Evolutionary conservation across 2,888 invertebrate species (phyloP), one percentile per base, ranked within the genome.

Genomic region (Beris morrisii): DNA sequence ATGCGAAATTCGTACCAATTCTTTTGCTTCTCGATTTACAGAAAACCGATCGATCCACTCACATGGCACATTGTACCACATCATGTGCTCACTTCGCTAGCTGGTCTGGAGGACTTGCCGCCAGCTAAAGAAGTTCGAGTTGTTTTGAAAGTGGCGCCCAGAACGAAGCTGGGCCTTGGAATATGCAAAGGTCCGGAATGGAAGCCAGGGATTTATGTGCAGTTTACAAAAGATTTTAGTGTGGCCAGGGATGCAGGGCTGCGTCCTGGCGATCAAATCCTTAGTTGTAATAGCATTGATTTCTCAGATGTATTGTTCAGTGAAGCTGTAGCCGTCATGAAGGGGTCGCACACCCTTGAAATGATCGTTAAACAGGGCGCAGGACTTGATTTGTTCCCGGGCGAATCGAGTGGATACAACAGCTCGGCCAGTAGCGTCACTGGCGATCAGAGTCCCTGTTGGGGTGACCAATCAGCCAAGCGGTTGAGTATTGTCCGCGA

Each of bases 181-280:
- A 91, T 92, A 68, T 91, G 91, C 81, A 91, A 91, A 81, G 93
- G 93, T 6, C 93, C 93, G 5, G 89, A 90, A 71, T 90, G 91
- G 88, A 89, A 89, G 75, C 92, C 92, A 1, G 94, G 94, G 46
- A 93, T 94, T 72, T 94, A 90, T 78, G 88, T 95, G 48, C 92
- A 96, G 82, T 93, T 93, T 73, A 93, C 95, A 63, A 89, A 93
- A 76, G 92, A 92, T 72, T 91, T 91, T 31, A 93, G 95, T 53
- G 89, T 95, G 66, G 95, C 95, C 0, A 85, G 92, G 56, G 91
- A 93, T 74, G 91, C 93, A 2, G 95, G 95, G 0, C 82, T 97
- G 13, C 85, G 92, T 73, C 92, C 93, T 0, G 95, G 95, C 5
- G 96, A 97, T 79, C 94, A 95, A 81, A 92, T 97, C 70, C 79